Evolutionary conservation across 1,140 invertebrate species (phyloP), one percentile per base, ranked within the genome.

Genomic region (Cyphomyrmex costatus): DNA sequence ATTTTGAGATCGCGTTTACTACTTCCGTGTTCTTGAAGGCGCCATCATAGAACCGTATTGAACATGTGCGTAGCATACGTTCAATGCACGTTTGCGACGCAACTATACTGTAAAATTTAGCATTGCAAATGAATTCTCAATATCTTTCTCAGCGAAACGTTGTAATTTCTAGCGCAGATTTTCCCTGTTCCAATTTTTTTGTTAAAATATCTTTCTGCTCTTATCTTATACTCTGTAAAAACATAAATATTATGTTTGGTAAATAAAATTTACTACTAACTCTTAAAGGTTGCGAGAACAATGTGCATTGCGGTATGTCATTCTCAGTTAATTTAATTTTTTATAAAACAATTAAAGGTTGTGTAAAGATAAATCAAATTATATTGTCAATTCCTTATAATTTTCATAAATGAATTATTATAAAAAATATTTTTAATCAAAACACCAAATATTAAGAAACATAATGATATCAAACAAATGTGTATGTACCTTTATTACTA

Each of bases 31-130:
- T 82, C 51, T 70, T 58, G 78, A 70, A 71, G 79, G 2, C 36
- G 33, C 16, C 19, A 46, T 24, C 30, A 21, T 68, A 53, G 27
- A 53, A 3, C 7, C 53, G 16, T 24, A 68, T 30, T 63, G 49
- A 84, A 84, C 82, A 84, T 77, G 42, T 84, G 82, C 82, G 27
- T 53, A 30, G 42, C 82, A 84, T 33, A 77, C 82, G 82, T 61
- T 77, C 16, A 51, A 63, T 46, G 68, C 24, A 51, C 6, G 8
- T 33, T 36, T 71, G 19, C 36, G n/a, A 10, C 24, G n/a, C 27
- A 30, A 49, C 53, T n/a, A 27, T 14, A 51, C 36, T 60, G 82
- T 19, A 56, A 5, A 42, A 58, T 82, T 82, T 82, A 82, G 36
- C 33, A 73, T 73, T 82, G 66, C 51, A 82, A 82, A 80, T 82